Conservation (phyloP, 2,888 invertebrate species). For the Sinopyrophorus schimmeli region DNA sequence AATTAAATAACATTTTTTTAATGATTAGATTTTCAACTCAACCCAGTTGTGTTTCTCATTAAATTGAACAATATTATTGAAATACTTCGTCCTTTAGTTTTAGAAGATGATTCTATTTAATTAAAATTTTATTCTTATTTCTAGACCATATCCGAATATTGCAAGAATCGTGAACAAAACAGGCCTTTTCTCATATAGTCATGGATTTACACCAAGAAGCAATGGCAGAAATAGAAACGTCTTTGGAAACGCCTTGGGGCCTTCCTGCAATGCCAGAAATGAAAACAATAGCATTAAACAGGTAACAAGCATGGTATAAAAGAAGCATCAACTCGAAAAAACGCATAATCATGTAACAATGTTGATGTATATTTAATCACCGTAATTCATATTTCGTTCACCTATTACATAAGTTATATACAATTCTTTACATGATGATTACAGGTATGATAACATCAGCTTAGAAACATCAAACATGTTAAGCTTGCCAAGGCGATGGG, state of each 20-base stretch:
- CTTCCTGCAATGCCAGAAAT: conserved; percentile 49
- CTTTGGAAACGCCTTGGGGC: conserved; percentile 50
- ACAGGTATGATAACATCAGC: conserved; percentile 16
- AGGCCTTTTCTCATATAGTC: conserved; percentile 64
- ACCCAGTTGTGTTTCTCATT: no score
- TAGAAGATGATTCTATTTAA: no score
- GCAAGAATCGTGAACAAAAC: conserved; percentile 58
- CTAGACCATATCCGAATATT: conserved; percentile 64
- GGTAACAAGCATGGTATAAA: conserved; percentile 36
- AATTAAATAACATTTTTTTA: no score
- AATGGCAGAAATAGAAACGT: conserved; percentile 49
- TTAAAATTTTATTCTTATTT: no score
- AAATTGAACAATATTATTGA: no score
- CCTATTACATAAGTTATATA: neutral
- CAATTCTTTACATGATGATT: conserved; percentile 8
- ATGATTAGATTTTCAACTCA: no score
- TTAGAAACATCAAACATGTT: conserved; percentile 28
- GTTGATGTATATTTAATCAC: neutral
- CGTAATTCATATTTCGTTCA: neutral
- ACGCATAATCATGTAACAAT: neutral
- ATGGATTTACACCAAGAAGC: conserved; percentile 65
- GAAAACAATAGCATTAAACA: conserved; percentile 45
- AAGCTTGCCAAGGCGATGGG: conserved; percentile 49
- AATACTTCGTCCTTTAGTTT: no score
- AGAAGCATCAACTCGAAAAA: neutral